Percentiles rank a stretch among this genome's conserved stretches.
phyloP scores from a whole-genome alignment of 1,140 invertebrate species.

The Tigriopus japonicus region DNA sequence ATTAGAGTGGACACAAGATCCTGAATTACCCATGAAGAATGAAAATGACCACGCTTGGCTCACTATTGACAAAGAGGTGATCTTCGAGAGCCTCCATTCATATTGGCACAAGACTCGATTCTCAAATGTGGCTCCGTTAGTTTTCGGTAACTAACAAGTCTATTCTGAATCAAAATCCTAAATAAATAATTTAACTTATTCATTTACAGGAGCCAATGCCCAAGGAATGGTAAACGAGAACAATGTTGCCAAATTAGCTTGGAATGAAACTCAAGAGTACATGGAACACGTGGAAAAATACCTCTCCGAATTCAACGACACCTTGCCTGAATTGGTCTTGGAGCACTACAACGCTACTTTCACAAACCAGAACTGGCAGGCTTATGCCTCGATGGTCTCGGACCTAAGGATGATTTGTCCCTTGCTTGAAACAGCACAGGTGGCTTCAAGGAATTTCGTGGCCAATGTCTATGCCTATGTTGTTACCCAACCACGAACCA shows the following conservation, averaged over 20 bases:
- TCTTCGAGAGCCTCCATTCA: neutral
- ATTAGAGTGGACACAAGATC: neutral
- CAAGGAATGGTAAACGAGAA: conserved; percentile 43
- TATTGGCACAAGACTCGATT: neutral
- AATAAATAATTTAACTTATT: neutral
- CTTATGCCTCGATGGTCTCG: conserved; percentile 39
- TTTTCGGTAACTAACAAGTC: conserved; percentile 14
- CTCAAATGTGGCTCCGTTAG: neutral
- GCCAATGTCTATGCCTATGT: conserved; percentile 46
- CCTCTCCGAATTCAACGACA: conserved; percentile 1
- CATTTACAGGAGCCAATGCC: conserved; percentile 36
- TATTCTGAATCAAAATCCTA: no score
- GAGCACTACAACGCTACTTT: conserved; percentile 8
- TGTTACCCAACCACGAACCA: conserved; percentile 32
- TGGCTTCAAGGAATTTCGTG: conserved; percentile 31
- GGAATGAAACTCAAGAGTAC: conserved; percentile 5
- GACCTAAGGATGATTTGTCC: conserved; percentile 60
- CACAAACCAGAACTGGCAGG: conserved; percentile 30
- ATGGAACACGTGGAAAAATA: neutral
- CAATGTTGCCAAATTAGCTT: conserved; percentile 27
- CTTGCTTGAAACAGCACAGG: conserved; percentile 33
- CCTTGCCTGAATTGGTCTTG: neutral
- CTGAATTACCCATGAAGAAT: neutral
- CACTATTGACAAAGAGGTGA: conserved; percentile 1
- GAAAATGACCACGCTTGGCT: conserved; percentile 8